phyloP scores from a whole-genome alignment of 2,797 vertebrate genomes.

The Lepus townsendii region DNA sequence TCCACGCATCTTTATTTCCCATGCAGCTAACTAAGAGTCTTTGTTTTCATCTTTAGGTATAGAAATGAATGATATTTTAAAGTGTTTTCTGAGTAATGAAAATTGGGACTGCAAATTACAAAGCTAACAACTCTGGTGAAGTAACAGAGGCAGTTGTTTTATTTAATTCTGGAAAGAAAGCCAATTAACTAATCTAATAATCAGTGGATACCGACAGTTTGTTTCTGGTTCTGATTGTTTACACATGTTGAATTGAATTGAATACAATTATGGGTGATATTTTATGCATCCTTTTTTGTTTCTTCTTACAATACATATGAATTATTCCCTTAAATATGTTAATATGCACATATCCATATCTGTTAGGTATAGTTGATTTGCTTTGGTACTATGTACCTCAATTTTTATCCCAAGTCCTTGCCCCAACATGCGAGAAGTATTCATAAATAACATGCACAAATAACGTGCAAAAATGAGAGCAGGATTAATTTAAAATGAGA shows the following conservation, averaged over 20 bases:
- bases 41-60: not conserved
- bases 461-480: too few species aligned
- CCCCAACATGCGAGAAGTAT: too few species aligned
- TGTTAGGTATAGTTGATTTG: too few species aligned
- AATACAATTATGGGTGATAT: not conserved
- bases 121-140: slow-evolving; percentile 7
- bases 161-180: slow-evolving; percentile 43
- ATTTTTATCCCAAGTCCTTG: too few species aligned
- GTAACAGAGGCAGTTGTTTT: slow-evolving; percentile 1
- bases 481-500: too few species aligned
- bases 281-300: not conserved
- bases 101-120: not conserved
- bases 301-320: slow-evolving; percentile 16
- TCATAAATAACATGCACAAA: too few species aligned
- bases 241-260: not conserved
- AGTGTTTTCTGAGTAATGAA: not conserved
- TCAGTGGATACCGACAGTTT: not conserved
- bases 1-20: not conserved
- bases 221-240: slow-evolving; percentile 35
- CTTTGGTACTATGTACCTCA: too few species aligned
- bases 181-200: slow-evolving; percentile 49
- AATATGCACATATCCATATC: not conserved
- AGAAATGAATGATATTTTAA: not conserved
- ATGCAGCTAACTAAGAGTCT: not conserved
- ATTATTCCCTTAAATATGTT: slow-evolving; percentile 19